phyloP scores from a whole-genome alignment of 2,113 vertebrate genomes.

The Oryzias curvinotus region DNA sequence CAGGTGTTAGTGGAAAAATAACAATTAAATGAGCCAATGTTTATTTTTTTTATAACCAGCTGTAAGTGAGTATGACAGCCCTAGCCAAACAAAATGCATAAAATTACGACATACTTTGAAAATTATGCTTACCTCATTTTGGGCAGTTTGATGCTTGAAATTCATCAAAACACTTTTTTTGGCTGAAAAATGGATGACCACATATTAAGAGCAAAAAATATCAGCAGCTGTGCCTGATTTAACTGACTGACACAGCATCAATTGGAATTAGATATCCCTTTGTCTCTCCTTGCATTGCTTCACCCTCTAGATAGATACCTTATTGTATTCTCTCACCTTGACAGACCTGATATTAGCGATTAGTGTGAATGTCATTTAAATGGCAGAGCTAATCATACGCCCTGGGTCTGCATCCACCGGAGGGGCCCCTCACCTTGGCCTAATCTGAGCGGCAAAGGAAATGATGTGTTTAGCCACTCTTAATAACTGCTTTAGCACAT shows the following conservation, averaged over 20 bases:
- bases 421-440: conserved; percentile 60
- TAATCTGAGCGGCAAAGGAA: conserved; percentile 70
- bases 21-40: no score
- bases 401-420: conserved; percentile 55
- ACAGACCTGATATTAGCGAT: conserved; percentile 73
- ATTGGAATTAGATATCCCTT: conserved; percentile 58
- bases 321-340: conserved; percentile 58
- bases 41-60: no score
- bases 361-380: conserved; percentile 78
- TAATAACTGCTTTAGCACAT: conserved; percentile 71
- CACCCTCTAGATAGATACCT: conserved; percentile 49
- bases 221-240: conserved; percentile 48
- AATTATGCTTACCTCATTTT: no score
- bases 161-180: no score
- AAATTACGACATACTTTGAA: no score
- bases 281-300: conserved; percentile 32
- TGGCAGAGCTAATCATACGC: conserved; percentile 76
- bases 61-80: no score
- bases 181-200: conserved; percentile 34
- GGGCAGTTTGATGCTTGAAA: no score
- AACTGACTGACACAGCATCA: conserved; percentile 57
- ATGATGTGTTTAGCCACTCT: conserved; percentile 70
- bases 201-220: conserved; percentile 45
- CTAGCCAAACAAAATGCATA: no score
- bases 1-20: no score